These are phyloP conservation scores for Meteorus cinctellus DNA, from an alignment of 2,888 invertebrate species.

Conservation along the genomic window DNA sequence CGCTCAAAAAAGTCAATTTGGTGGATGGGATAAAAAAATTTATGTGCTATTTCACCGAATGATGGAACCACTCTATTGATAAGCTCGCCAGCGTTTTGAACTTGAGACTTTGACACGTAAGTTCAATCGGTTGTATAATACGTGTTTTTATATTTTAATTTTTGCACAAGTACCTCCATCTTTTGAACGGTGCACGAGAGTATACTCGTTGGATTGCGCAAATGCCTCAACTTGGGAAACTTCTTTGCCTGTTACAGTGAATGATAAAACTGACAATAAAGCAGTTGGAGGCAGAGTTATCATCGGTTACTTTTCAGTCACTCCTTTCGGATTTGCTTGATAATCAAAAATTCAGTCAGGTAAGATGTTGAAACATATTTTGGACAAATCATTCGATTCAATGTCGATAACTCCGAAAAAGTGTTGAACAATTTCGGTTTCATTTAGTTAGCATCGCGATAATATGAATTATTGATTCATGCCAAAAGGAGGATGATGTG, in stretches of 20 bases:
- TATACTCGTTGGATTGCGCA: neutral
- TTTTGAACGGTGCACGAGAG: neutral
- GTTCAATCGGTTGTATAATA: neutral
- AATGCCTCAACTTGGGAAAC: neutral
- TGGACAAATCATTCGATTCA: too few species aligned
- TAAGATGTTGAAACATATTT: too few species aligned
- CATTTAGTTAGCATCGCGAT: too few species aligned
- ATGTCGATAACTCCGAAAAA: too few species aligned
- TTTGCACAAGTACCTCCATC: conserved; percentile 13
- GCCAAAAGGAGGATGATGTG: too few species aligned
- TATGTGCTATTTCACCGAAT: neutral
- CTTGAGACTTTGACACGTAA: neutral
- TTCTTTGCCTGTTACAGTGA: conserved; percentile 4
- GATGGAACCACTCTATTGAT: neutral
- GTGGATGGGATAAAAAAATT: neutral
- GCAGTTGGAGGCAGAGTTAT: neutral
- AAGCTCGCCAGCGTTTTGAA: neutral
- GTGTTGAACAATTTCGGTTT: too few species aligned
- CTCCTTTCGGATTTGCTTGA: too few species aligned
- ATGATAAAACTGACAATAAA: neutral
- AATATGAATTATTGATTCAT: too few species aligned
- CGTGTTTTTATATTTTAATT: neutral
- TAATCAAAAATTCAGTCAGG: too few species aligned
- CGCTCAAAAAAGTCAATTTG: neutral
- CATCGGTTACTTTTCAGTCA: too few species aligned